Evolutionary conservation across 2,113 vertebrate genomes (phyloP), one percentile per base, ranked within the genome.

Genomic region (Peromyscus leucopus): DNA sequence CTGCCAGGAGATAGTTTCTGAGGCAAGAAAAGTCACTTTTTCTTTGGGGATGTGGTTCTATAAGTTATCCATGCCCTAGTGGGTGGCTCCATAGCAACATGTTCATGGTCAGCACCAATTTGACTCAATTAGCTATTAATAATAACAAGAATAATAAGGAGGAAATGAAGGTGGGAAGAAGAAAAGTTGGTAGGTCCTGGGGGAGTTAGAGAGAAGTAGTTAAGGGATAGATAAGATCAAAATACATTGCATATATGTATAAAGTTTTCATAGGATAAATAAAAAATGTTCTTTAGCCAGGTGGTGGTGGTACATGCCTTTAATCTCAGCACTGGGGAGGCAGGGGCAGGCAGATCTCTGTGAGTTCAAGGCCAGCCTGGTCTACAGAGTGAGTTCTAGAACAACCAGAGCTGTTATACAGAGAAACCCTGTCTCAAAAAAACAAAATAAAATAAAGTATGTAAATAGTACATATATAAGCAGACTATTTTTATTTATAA

Each of bases 401-500:
- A 55, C 55, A 55, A 15, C 55, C 55, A 55, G 55, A 55, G 55
- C 13, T 55, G 55, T 55, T 55, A 55, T 55, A 55, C 13, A 55
- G 55, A 55, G 55, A 55, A 55, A 55, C 13, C 55, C 55, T 55
- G 12, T 55, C 55, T 55, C 13, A 15, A 13, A 55, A 55, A 55
- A 55, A 48, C 5, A 48, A 48, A 51, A 51, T 51, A 79, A 79
- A 79, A 79, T 79, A 51, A 46, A 42, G n/a, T 65, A 65, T 1
- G 10, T 11, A 75, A 74, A 46, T 42, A 75, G 11, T 24, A 75
- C 61, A 12, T 26, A 92, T 26, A 65, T 61, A 61, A 21, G 22
- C 87, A 92, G 59, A 75, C 28, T 36, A 42, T 39, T 97, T 55
- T 97, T 89, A 57, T 84, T 59, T 84, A 21, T 83, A 26, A 90